Evolutionary conservation across 2,888 invertebrate genomes (phyloP).

Genomic region (Agrilus cyanescens): DNA sequence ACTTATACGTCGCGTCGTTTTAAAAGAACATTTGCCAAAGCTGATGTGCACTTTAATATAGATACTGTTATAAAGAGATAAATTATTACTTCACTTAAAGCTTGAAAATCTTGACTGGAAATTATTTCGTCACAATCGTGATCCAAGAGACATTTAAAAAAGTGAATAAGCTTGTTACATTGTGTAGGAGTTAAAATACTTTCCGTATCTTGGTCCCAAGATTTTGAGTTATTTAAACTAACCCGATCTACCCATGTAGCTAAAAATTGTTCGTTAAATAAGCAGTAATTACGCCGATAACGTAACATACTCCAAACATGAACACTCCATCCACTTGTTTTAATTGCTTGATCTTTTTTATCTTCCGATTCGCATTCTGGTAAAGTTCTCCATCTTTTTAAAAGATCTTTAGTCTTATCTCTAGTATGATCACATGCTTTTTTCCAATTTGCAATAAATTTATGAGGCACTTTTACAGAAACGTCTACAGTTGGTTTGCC

Average conservation of each 20-base stretch:
- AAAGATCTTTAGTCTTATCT: conserved; percentile 59
- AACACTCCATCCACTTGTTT: conserved; percentile 59
- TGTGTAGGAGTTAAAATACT: conserved; percentile 51
- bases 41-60: not conserved
- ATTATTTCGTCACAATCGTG: conserved; percentile 62
- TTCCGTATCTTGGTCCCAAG: conserved; percentile 41
- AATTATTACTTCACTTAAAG: conserved; percentile 48
- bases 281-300: not conserved
- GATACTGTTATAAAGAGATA: conserved; percentile 4
- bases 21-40: no score
- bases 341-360: conserved; percentile 32
- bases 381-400: conserved; percentile 58
- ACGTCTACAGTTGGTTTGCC: conserved; percentile 24
- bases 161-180: conserved; percentile 56
- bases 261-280: conserved; percentile 25
- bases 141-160: conserved; percentile 59
- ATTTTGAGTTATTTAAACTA: conserved; percentile 48
- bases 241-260: conserved; percentile 67
- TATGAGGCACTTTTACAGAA: conserved; percentile 52
- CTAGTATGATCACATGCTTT: conserved; percentile 66
- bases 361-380: conserved; percentile 44
- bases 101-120: conserved; percentile 56
- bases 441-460: conserved; percentile 62
- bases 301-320: conserved; percentile 60
- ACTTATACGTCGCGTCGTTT: no score